Evolutionary conservation across 1,140 invertebrate genomes (phyloP), one percentile per base, ranked within the genome.

Genomic region (Drosophila novamexicana): DNA sequence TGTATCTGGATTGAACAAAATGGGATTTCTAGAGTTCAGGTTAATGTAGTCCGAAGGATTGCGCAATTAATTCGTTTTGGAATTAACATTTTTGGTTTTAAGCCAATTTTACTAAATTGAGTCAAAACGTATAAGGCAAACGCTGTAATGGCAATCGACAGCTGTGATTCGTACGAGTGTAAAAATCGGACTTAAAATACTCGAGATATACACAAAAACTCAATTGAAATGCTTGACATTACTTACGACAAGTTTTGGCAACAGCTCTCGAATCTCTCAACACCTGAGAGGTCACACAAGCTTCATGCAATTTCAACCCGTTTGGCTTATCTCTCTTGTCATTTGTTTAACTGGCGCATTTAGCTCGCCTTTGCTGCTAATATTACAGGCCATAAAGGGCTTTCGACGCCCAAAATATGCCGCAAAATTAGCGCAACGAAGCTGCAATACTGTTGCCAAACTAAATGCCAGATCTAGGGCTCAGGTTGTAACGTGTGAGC

Each of bases 341-440:
- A 47, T 59, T 59, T 59, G 16, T 59, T 59, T 7, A 47, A 37
- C 32, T 47, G 57, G 9, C 29, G 14, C 42, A 59, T 34, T 58
- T 58, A 32, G 22, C 5, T 22, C 37, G 37, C 3, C 7, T 22
- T 10, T 57, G 54, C 8, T 42, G 22, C 39, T 14, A 36, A 47
- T 36, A 59, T 18, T 18, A 18, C 36, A 36, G 32, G 29, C 32
- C 57, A 16, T 59, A 47, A 59, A 59, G 36, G 10, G 57, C 42
- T 59, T 59, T 59, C 57, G 47, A 45, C 42, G 57, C 57, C 57
- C 16, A 59, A 76, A 57, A 80, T 66, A 64, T 76, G 61, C 72
- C 58, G 37, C 52, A 54, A 72, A 81, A 80, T 80, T 80, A 81
- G 78, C 78, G 57, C 64, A 29, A 37, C 32, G 76, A 62, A 50